Evolutionary conservation across 2,888 invertebrate species (phyloP), one percentile per base, ranked within the genome.

Genomic region (Heliconius cydno): DNA sequence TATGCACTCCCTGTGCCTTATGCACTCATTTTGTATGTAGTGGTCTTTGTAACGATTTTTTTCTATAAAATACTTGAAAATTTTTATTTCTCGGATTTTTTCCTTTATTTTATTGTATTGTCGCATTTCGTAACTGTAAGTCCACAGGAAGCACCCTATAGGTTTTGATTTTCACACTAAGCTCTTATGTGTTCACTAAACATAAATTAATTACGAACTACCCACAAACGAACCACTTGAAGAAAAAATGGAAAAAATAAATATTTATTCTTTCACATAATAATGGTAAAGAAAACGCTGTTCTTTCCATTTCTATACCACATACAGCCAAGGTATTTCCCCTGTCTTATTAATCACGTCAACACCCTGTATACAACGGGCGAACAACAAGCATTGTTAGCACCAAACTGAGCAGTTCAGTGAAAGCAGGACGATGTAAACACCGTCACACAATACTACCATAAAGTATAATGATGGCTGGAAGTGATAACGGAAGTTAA

Each of bases 391-490:
- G 84, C 86, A 87, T 86, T 89, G 90, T 89, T 90, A 88, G 87
- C 87, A 80, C 84, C 85, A 86, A 84, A 83, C 85, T 83, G 86
- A 86, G 88, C 88, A 86, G 86, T 87, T 86, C 86, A 86, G 87
- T 88, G 87, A 89, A 90, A 89, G 89, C 88, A 84, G 86, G 86
- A 80, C 84, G 88, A 86, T 92, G 91, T 92, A 89, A 89, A 92
- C 90, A 90, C 85, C 81, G 88, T 88, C 88, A 89, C 90, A 90
- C 82, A 84, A 83, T 83, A 82, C 80, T 28, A 78, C 22, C 83
- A 80, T 71, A 75, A 80, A 19, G 28, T 81, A 46, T 76, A 82
- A 81, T 30, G 70, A 57, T 52, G 71, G 30, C 85, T 82, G 74
- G 83, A 85, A 81, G 79, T 46, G 83, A 75, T 80, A 78, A 52